Conservation (phyloP, 2,113 vertebrate genomes). For the Vulpes lagopus region DNA sequence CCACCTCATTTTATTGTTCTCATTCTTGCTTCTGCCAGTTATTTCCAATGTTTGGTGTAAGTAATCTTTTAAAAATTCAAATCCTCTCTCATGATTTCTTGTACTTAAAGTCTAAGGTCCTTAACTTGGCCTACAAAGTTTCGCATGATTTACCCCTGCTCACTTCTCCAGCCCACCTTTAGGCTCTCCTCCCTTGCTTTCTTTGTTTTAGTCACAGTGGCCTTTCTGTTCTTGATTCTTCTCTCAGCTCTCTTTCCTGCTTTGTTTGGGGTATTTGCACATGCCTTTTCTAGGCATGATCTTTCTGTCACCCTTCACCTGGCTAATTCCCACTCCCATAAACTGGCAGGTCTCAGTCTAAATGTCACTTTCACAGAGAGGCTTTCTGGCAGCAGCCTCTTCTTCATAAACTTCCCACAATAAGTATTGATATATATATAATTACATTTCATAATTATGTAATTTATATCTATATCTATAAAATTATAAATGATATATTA, state of each 20-base stretch:
- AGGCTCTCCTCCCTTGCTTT: not conserved
- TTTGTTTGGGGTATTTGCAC: not conserved
- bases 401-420: slow-evolving; percentile 32
- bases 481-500: not conserved
- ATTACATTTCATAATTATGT: not conserved
- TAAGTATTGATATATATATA: not conserved
- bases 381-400: not conserved
- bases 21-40: slow-evolving; percentile 41
- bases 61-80: slow-evolving; percentile 8
- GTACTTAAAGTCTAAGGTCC: not conserved
- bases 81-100: slow-evolving; percentile 5
- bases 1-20: slow-evolving; percentile 15
- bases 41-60: slow-evolving; percentile 22
- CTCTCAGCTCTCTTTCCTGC: not conserved
- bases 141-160: not conserved
- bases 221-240: not conserved
- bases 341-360: not conserved
- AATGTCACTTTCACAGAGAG: not conserved
- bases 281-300: not conserved
- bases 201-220: not conserved
- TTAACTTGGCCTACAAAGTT: slow-evolving; percentile 18
- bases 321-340: not conserved
- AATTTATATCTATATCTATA: not conserved
- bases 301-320: not conserved
- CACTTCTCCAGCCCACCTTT: not conserved